phyloP scores from a whole-genome alignment of 1,140 invertebrate species.

The Solen grandis region DNA sequence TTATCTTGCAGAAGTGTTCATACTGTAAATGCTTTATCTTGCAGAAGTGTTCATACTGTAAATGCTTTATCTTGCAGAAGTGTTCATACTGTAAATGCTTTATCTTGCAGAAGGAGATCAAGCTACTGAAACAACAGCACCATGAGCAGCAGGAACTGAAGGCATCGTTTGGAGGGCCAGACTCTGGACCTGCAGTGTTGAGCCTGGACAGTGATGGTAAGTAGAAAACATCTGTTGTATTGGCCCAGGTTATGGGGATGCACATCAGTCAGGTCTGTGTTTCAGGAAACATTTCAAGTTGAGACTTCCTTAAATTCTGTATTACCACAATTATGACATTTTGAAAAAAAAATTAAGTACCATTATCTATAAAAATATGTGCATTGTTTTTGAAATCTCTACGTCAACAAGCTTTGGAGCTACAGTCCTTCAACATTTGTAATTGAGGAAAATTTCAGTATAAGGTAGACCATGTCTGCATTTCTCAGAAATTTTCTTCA shows the following conservation, averaged over 20 bases:
- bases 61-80: too few relatives aligned
- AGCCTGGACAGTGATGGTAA: neutral
- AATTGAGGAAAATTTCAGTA: too few relatives aligned
- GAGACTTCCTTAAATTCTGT: too few relatives aligned
- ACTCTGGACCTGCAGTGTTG: neutral
- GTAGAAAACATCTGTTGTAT: neutral
- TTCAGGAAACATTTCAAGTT: too few relatives aligned
- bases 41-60: too few relatives aligned
- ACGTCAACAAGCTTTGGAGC: too few relatives aligned
- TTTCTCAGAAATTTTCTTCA: too few relatives aligned
- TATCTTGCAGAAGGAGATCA: neutral
- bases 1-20: too few relatives aligned
- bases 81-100: too few relatives aligned
- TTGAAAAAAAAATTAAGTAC: neutral
- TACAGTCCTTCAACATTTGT: too few relatives aligned
- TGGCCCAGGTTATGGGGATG: neutral
- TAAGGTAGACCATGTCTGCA: too few relatives aligned
- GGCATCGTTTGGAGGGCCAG: neutral
- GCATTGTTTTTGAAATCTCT: neutral
- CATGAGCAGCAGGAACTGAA: neutral
- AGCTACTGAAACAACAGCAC: neutral
- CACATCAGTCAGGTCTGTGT: neutral
- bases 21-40: too few relatives aligned
- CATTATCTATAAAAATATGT: neutral
- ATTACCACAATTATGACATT: neutral